phyloP scores from a whole-genome alignment of 2,888 invertebrate genomes.

The Mesorhabditis sp. region DNA sequence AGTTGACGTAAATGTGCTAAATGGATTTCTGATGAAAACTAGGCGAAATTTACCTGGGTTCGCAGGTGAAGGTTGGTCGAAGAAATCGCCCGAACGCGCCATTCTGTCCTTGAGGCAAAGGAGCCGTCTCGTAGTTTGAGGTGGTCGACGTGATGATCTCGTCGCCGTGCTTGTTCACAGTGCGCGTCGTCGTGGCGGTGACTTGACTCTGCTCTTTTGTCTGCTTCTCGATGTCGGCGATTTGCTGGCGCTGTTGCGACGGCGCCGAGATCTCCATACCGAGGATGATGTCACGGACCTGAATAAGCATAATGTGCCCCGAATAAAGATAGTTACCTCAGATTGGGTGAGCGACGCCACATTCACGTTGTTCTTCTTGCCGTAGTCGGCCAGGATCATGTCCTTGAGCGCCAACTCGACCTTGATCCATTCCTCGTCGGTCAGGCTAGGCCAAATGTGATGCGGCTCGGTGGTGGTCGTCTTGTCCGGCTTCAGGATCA shows the following conservation, averaged over 20 bases:
- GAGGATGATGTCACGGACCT: slow-evolving; percentile 88
- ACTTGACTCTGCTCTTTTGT: slow-evolving; percentile 82
- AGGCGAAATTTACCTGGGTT: slow-evolving; percentile 71
- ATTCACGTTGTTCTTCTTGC: slow-evolving; percentile 99
- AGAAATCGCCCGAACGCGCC: slow-evolving; percentile 93
- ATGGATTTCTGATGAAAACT: slow-evolving; percentile 67
- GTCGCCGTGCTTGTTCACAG: slow-evolving; percentile 98
- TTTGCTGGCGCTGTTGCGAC: slow-evolving; percentile 96
- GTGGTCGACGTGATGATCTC: slow-evolving; percentile 98
- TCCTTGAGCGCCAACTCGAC: slow-evolving; percentile 94
- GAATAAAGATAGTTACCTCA: slow-evolving; percentile 69
- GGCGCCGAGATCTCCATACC: slow-evolving; percentile 99
- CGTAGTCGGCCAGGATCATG: slow-evolving; percentile 95
- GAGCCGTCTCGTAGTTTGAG: slow-evolving; percentile 95
- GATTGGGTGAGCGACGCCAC: slow-evolving; percentile 97
- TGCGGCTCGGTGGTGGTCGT: slow-evolving; percentile 97
- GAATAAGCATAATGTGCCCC: neutral
- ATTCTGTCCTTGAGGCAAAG: slow-evolving; percentile 93
- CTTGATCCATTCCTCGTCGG: slow-evolving; percentile 99
- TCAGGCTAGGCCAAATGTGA: slow-evolving; percentile 97
- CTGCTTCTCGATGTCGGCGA: slow-evolving; percentile 99
- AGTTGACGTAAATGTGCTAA: slow-evolving; percentile 97
- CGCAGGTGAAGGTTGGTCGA: slow-evolving; percentile 61
- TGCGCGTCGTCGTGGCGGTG: slow-evolving; percentile 94
- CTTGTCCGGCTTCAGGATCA: slow-evolving; percentile 95